These are phyloP conservation scores for Conops quadrifasciatus DNA, from an alignment of 2,888 invertebrate species.

Conservation along the genomic window DNA sequence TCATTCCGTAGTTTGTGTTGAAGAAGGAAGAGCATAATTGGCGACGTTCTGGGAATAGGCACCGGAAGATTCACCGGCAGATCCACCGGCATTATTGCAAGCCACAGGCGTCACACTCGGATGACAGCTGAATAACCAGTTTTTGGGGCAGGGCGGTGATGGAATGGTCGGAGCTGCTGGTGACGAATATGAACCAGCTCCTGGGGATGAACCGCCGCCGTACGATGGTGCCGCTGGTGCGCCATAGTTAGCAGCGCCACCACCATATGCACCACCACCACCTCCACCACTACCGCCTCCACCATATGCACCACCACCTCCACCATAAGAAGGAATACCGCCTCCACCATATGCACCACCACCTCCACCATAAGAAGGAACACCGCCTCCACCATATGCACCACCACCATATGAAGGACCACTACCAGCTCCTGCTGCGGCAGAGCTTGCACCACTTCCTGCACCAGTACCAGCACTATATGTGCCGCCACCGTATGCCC, in stretches of 20 bases:
- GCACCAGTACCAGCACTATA: too few species aligned
- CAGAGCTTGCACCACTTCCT: not conserved
- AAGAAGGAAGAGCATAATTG: conserved; percentile 48
- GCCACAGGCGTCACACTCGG: conserved; percentile 52
- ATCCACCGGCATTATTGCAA: conserved; percentile 44
- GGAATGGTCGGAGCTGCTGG: conserved; percentile 39
- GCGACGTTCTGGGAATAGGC: conserved; percentile 58
- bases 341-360: too few species aligned
- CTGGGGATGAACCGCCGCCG: conserved; percentile 32
- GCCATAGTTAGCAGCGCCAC: conserved; percentile 26
- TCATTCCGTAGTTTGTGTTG: not conserved
- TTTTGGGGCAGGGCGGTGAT: conserved; percentile 52
- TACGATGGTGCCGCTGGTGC: conserved; percentile 23
- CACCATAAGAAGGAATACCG: conserved; percentile 47
- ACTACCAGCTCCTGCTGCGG: not conserved
- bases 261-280: conserved; percentile 14
- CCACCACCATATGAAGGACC: conserved; percentile 32
- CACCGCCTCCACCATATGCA: conserved; percentile 39
- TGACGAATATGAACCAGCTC: conserved; percentile 29
- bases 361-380: not conserved
- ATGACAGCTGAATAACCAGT: conserved; percentile 55
- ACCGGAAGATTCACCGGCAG: conserved; percentile 53
- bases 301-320: not conserved
- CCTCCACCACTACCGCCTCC: conserved; percentile 33
- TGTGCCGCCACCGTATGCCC: not conserved